Percentiles rank a stretch among this genome's conserved stretches.
phyloP scores from a whole-genome alignment of 2,888 invertebrate genomes.

The Lutraria lutraria region DNA sequence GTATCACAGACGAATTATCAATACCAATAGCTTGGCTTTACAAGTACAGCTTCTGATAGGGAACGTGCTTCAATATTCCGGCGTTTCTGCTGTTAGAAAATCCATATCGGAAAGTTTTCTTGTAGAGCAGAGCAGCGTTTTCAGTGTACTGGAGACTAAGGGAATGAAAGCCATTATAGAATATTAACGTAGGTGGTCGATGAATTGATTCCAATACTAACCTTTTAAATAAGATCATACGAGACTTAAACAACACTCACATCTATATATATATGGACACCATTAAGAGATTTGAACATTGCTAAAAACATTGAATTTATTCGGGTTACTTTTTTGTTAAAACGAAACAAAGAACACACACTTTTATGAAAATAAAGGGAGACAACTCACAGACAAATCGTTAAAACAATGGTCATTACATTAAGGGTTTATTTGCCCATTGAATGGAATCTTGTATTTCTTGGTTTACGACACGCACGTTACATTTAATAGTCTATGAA shows the following conservation, averaged over 20 bases:
- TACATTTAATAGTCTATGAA: too few relatives aligned
- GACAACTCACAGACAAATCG: not conserved
- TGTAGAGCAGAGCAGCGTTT: not conserved
- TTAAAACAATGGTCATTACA: not conserved
- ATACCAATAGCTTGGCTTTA: not conserved
- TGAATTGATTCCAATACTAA: slow-evolving; percentile 2
- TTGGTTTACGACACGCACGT: too few relatives aligned
- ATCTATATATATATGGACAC: not conserved
- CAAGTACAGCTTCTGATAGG: not conserved
- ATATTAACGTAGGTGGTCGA: slow-evolving; percentile 1
- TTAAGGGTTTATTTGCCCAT: not conserved
- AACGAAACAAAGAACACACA: not conserved
- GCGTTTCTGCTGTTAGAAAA: slow-evolving; percentile 12
- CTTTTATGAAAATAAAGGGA: not conserved
- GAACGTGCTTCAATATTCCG: slow-evolving; percentile 9
- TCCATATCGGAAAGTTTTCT: slow-evolving; percentile 39
- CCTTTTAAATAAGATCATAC: slow-evolving; percentile 9
- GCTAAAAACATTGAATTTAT: too few relatives aligned
- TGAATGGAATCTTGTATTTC: not conserved
- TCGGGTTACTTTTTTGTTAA: too few relatives aligned
- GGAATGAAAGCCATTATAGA: not conserved
- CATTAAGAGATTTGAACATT: too few relatives aligned
- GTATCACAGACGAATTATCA: slow-evolving; percentile 16
- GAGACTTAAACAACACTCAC: not conserved
- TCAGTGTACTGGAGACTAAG: slow-evolving; percentile 4